A percentile compares a stretch with the other conserved stretches of the same genome.
phyloP scores from a whole-genome alignment of 2,888 invertebrate genomes.

The Antheraea assamensis region DNA sequence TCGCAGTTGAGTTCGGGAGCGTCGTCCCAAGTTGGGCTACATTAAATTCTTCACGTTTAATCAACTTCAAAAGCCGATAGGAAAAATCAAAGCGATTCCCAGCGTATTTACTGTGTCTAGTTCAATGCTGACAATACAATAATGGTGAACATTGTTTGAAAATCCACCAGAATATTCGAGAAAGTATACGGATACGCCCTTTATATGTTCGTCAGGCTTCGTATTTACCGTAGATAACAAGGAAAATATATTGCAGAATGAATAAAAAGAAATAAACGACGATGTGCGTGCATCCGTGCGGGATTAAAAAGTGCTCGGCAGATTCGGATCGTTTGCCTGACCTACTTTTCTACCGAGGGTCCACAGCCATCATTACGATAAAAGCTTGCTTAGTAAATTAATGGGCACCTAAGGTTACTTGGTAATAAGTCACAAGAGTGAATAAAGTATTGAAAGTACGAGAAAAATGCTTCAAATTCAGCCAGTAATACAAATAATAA shows the following conservation, averaged over 20 bases:
- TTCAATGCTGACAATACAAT: slow-evolving; percentile 67
- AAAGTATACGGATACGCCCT: slow-evolving; percentile 72
- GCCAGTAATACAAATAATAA: neutral
- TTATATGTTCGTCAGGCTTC: slow-evolving; percentile 75
- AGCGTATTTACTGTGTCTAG: slow-evolving; percentile 62
- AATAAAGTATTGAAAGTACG: slow-evolving; percentile 14
- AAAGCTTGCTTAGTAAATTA: slow-evolving; percentile 54
- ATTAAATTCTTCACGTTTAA: slow-evolving; percentile 76
- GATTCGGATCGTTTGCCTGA: slow-evolving; percentile 49
- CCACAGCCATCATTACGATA: slow-evolving; percentile 54
- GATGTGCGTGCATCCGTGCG: slow-evolving; percentile 46
- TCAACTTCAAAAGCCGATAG: slow-evolving; percentile 62
- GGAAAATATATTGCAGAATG: slow-evolving; percentile 55
- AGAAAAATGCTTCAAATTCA: neutral
- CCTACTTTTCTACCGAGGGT: slow-evolving; percentile 46
- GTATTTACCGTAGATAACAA: slow-evolving; percentile 64
- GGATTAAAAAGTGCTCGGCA: slow-evolving; percentile 51
- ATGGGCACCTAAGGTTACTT: slow-evolving; percentile 39
- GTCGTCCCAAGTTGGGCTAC: slow-evolving; percentile 61
- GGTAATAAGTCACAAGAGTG: slow-evolving; percentile 22
- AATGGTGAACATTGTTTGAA: slow-evolving; percentile 77
- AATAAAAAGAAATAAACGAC: slow-evolving; percentile 54
- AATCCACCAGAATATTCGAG: slow-evolving; percentile 69
- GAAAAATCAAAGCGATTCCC: slow-evolving; percentile 66
- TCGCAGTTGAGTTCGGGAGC: slow-evolving; percentile 55